Conservation (phyloP, 2,113 vertebrate genomes). For the Colossoma macropomum region DNA sequence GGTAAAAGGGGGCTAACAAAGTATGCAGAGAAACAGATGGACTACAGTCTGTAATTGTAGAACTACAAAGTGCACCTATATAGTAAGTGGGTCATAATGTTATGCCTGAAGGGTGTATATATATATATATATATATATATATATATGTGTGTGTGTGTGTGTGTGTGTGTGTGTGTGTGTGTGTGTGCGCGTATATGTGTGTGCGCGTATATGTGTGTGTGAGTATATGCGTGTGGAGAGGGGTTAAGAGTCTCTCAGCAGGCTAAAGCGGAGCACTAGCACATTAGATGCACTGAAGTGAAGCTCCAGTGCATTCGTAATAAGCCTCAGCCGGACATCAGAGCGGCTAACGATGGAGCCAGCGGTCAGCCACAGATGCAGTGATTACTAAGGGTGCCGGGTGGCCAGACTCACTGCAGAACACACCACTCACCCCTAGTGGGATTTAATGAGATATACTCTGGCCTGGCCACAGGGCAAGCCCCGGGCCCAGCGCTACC, state of each 20-base stretch:
- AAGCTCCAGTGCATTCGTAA: slow-evolving; percentile 63
- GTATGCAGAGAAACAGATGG: too few relatives aligned
- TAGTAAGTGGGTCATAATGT: too few relatives aligned
- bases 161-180: too few relatives aligned
- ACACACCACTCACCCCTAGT: slow-evolving; percentile 1
- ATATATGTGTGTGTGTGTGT: too few relatives aligned
- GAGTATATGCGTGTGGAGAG: slow-evolving; percentile 30
- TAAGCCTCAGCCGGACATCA: slow-evolving; percentile 70
- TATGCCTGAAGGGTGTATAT: too few relatives aligned
- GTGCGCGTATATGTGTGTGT: too few relatives aligned
- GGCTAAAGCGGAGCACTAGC: slow-evolving; percentile 61
- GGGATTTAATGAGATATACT: slow-evolving; percentile 15
- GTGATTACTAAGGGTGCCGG: slow-evolving; percentile 32
- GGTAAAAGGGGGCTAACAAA: too few relatives aligned
- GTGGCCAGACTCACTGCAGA: too few relatives aligned
- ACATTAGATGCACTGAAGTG: slow-evolving; percentile 49
- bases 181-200: too few relatives aligned
- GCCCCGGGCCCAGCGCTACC: slow-evolving; percentile 11
- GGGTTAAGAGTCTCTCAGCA: slow-evolving; percentile 70
- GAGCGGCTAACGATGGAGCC: slow-evolving; percentile 34
- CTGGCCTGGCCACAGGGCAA: slow-evolving; percentile 24
- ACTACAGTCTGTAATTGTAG: too few relatives aligned
- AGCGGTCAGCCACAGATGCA: slow-evolving; percentile 41
- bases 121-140: too few relatives aligned
- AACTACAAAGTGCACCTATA: too few relatives aligned